These are phyloP conservation scores for Xiphorhynchus erythropygius DNA, from an alignment of 2,797 vertebrate genomes.

Conservation along the genomic window DNA sequence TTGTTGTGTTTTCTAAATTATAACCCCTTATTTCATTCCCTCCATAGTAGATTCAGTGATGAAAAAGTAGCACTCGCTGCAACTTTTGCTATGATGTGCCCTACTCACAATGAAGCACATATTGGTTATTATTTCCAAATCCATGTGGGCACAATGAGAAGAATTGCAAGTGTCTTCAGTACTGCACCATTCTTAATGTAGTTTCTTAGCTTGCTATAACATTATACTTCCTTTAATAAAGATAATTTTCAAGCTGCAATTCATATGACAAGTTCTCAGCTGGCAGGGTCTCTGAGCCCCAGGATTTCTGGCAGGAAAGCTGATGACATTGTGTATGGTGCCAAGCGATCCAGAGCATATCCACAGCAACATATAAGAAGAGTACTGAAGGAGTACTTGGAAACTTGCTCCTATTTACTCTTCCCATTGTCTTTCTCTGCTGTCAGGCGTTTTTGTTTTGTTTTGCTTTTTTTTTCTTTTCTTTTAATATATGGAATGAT, in stretches of 20 bases:
- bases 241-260: background rate
- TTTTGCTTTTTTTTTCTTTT: too few species aligned
- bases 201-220: background rate
- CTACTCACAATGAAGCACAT: background rate
- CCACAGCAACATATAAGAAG: background rate
- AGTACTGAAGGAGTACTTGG: background rate
- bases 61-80: background rate
- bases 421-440: background rate
- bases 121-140: background rate
- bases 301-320: background rate
- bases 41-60: background rate
- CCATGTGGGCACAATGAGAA: background rate
- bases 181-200: background rate
- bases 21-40: background rate
- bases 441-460: background rate
- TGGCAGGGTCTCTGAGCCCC: background rate
- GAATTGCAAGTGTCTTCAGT: background rate
- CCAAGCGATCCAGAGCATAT: background rate
- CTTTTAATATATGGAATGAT: background rate
- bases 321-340: background rate
- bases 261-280: background rate
- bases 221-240: background rate
- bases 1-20: background rate
- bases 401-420: background rate
- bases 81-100: background rate